A percentile compares a stretch with the other conserved stretches of the same genome.
Evolutionary conservation across 2,797 vertebrate species (phyloP).

Genomic region (Urocyon cinereoargenteus): DNA sequence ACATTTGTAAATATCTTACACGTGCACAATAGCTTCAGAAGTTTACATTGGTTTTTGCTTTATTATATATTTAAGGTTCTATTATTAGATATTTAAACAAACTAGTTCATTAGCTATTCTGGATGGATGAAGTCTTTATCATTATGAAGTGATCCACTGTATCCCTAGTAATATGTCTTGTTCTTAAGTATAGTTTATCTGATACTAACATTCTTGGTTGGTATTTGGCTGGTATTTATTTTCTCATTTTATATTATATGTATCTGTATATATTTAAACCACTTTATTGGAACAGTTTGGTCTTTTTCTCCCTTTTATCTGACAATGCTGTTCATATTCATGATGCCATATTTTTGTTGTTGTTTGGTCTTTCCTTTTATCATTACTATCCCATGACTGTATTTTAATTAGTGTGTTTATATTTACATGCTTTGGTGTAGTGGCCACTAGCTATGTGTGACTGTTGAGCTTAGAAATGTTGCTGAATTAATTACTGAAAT

Average conservation of each 20-base stretch:
- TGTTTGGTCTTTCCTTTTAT: background rate
- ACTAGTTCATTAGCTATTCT: background rate
- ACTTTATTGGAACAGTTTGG: background rate
- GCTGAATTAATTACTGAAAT: background rate
- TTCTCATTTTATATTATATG: background rate
- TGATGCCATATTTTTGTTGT: background rate
- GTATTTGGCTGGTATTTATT: background rate
- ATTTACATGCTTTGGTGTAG: background rate
- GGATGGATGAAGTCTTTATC: background rate
- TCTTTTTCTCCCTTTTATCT: background rate
- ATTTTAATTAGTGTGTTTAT: background rate
- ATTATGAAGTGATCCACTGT: background rate
- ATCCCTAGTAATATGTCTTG: background rate
- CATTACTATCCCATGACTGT: background rate
- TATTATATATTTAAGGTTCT: background rate
- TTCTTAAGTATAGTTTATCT: background rate
- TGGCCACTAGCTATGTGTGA: too few relatives aligned
- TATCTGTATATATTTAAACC: background rate
- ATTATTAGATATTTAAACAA: background rate
- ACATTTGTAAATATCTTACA: background rate
- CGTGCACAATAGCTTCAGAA: background rate
- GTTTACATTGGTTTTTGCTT: background rate
- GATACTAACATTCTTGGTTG: background rate
- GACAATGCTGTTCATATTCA: background rate
- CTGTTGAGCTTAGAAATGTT: background rate